phyloP scores from a whole-genome alignment of 2,113 vertebrate species.

The Thunnus maccoyii region DNA sequence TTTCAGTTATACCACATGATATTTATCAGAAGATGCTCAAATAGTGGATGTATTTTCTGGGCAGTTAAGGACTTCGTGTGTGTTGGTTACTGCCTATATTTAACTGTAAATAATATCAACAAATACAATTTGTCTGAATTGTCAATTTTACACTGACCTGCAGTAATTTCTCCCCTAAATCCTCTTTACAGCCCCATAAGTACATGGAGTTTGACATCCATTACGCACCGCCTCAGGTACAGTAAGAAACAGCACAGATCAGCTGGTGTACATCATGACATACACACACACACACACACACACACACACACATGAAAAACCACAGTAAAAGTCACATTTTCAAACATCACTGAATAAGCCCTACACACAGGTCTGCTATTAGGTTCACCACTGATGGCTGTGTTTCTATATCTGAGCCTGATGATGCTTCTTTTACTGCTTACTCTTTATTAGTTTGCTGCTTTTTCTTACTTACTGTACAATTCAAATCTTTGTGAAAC shows the following conservation, averaged over 20 bases:
- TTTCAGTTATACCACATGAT: neutral
- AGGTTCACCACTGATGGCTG: slow-evolving; percentile 13
- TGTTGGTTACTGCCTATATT: too few species aligned
- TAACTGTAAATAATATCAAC: neutral
- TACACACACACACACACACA: neutral
- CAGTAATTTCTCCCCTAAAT: neutral
- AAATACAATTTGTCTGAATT: neutral
- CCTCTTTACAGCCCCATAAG: slow-evolving; percentile 41
- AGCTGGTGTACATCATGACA: neutral
- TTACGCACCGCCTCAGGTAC: slow-evolving; percentile 66
- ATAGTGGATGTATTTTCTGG: neutral
- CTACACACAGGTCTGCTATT: slow-evolving; percentile 9
- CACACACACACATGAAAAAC: neutral
- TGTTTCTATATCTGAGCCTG: slow-evolving; percentile 8
- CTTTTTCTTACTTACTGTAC: neutral
- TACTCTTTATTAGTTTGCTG: neutral
- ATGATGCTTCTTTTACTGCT: neutral
- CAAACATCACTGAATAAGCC: neutral
- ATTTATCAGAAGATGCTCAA: neutral
- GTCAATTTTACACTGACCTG: slow-evolving; percentile 5
- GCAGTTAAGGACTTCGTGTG: neutral
- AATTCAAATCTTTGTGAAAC: neutral
- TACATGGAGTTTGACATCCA: slow-evolving; percentile 71
- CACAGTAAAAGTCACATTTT: slow-evolving; percentile 23
- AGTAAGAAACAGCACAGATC: slow-evolving; percentile 2